A percentile compares a stretch with the other conserved stretches of the same genome.
These are phyloP conservation scores for Rhinichthys klamathensis DNA, from an alignment of 2,113 vertebrate genomes.

Conservation along the genomic window DNA sequence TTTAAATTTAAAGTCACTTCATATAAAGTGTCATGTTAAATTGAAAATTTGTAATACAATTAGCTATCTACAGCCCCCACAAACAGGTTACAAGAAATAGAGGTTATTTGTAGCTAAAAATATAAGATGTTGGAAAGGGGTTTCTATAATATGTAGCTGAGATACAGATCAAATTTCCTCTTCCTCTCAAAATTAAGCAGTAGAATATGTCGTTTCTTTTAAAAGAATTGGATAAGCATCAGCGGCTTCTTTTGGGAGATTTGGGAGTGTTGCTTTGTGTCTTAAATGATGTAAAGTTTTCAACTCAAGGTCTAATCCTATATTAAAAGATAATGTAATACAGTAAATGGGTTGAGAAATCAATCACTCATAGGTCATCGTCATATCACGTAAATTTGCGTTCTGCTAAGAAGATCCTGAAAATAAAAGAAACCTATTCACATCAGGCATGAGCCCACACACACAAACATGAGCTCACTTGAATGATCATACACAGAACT, in stretches of 20 bases:
- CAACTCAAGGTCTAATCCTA: background rate
- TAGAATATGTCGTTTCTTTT: background rate
- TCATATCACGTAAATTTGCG: background rate
- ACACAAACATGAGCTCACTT: background rate
- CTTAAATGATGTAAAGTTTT: background rate
- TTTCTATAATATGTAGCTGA: background rate
- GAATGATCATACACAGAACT: constrained; percentile 5
- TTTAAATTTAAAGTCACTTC: background rate
- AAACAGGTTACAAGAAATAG: too few relatives aligned
- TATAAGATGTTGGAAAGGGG: background rate
- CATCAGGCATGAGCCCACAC: background rate
- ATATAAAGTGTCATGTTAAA: background rate
- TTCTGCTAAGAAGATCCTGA: background rate
- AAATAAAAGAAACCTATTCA: constrained; percentile 12
- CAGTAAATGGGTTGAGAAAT: background rate
- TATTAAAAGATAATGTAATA: background rate
- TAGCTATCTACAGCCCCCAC: background rate
- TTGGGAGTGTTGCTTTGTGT: background rate
- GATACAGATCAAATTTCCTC: background rate
- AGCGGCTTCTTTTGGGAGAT: background rate
- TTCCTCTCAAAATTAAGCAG: background rate
- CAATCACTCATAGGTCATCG: background rate
- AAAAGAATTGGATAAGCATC: background rate
- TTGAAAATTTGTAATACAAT: background rate
- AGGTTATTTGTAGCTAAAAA: background rate